Conservation (phyloP, 2,888 invertebrate genomes). For the Calliopum simillimum region DNA sequence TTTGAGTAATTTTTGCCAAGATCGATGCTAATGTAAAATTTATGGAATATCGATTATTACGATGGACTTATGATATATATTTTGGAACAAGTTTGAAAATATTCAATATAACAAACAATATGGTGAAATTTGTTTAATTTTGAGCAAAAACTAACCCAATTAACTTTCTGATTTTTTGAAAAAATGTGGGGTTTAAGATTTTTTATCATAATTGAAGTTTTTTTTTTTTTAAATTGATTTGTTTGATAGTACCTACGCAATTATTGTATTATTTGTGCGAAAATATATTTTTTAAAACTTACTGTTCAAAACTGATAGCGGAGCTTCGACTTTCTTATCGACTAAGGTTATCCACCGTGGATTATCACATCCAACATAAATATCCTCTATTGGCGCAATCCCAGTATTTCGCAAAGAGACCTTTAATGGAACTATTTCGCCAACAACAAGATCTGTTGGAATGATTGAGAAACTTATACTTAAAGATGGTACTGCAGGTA, state of each 20-base stretch:
- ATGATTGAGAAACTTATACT: conserved; percentile 78
- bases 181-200: too few relatives aligned
- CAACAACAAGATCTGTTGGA: conserved; percentile 75
- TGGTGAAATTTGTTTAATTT: too few relatives aligned
- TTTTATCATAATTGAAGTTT: too few relatives aligned
- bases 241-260: background rate
- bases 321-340: conserved; percentile 60
- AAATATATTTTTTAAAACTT: conserved; percentile 34
- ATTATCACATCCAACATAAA: conserved; percentile 70
- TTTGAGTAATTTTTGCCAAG: too few relatives aligned
- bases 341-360: conserved; percentile 64
- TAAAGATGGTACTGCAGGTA: conserved; percentile 84
- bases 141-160: too few relatives aligned
- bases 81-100: too few relatives aligned
- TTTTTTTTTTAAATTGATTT: background rate
- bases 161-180: too few relatives aligned
- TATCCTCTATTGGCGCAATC: conserved; percentile 71
- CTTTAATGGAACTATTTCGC: conserved; percentile 76
- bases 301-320: conserved; percentile 65
- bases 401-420: conserved; percentile 76
- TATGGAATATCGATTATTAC: too few relatives aligned
- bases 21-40: too few relatives aligned
- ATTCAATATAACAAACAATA: too few relatives aligned
- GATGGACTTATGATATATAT: too few relatives aligned
- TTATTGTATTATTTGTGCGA: background rate